Conservation (phyloP, 2,888 invertebrate species). For the Brachynemurus nebulosus region DNA sequence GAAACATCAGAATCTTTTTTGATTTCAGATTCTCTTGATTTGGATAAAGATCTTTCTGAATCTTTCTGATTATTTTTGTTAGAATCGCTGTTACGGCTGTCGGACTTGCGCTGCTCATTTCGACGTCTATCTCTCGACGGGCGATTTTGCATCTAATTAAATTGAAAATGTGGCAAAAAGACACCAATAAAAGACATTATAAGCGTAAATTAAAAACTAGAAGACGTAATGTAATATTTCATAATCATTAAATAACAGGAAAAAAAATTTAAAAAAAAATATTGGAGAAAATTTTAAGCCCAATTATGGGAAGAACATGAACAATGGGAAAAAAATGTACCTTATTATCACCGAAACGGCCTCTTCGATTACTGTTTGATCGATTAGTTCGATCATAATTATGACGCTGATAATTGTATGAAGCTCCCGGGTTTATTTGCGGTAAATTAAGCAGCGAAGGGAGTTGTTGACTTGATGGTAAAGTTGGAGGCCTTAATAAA, state of each 20-base stretch:
- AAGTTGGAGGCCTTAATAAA: constrained; percentile 31
- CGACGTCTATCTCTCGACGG: neutral
- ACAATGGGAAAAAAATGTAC: neutral
- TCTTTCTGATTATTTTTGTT: neutral
- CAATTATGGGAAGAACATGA: neutral
- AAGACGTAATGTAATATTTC: too few relatives aligned
- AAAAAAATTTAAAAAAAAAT: neutral
- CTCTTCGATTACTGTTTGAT: neutral
- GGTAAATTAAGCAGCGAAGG: constrained; percentile 28
- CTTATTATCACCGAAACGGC: neutral
- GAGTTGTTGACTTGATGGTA: constrained; percentile 25
- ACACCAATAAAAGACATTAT: neutral
- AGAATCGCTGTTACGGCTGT: neutral
- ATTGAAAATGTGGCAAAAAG: constrained; percentile 1
- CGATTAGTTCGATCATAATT: constrained; percentile 1
- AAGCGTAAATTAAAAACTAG: neutral
- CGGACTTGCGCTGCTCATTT: constrained; percentile 1
- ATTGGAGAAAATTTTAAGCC: neutral
- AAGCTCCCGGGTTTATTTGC: constrained; percentile 2
- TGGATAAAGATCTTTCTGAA: constrained; percentile 1
- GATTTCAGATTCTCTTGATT: neutral
- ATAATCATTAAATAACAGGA: too few relatives aligned
- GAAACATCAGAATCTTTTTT: neutral
- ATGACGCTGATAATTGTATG: neutral
- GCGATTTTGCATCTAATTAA: neutral